Conservation (phyloP, 2,797 vertebrate species). For the Microtus agrestis region DNA sequence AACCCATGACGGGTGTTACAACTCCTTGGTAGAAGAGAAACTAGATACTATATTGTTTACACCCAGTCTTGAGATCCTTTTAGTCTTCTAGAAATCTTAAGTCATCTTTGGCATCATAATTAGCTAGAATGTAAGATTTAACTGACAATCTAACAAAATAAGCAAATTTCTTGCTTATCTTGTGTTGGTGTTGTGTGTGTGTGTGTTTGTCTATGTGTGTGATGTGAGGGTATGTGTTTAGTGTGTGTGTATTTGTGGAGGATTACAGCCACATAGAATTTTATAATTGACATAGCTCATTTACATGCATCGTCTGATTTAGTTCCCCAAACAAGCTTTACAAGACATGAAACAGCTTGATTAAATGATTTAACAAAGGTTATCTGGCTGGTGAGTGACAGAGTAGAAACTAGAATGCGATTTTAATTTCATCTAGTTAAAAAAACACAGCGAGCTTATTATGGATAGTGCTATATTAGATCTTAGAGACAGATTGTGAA, state of each 20-base stretch:
- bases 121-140: conserved; percentile 44
- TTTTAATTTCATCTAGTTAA: conserved; percentile 63
- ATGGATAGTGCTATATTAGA: neutral
- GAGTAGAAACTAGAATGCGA: conserved; percentile 54
- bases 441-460: conserved; percentile 23
- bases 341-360: conserved; percentile 61
- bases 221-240: neutral
- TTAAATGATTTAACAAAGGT: conserved; percentile 65
- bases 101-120: conserved; percentile 17
- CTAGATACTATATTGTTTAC: neutral
- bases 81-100: conserved; percentile 40
- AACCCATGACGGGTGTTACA: neutral
- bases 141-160: neutral
- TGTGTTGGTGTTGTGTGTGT: neutral
- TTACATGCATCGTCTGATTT: conserved; percentile 43
- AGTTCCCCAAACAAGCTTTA: conserved; percentile 9
- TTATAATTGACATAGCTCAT: conserved; percentile 63
- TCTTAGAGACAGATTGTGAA: conserved; percentile 43
- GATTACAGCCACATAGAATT: conserved; percentile 13
- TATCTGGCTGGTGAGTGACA: conserved; percentile 39
- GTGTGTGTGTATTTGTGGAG: neutral
- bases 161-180: neutral
- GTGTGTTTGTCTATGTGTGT: neutral
- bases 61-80: neutral
- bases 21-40: conserved; percentile 6